Conservation (phyloP, 2,888 invertebrate species). For the Diaperis boleti region DNA sequence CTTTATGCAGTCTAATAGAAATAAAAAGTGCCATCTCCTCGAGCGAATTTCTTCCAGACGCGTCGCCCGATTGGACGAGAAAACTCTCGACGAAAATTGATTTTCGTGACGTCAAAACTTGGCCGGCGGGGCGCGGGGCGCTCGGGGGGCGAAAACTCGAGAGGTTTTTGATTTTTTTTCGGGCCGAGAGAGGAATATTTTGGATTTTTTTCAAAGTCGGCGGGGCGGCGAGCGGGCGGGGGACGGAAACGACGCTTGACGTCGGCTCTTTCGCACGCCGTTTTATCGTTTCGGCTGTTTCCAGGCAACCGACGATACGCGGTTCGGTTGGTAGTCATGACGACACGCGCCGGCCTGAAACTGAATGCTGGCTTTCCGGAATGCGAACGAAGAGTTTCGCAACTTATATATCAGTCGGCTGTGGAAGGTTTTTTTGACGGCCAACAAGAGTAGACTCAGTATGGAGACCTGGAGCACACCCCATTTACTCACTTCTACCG, state of each 20-base stretch:
- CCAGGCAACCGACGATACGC: constrained; percentile 41
- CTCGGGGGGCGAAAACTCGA: too few relatives aligned
- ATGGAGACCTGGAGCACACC: too few relatives aligned
- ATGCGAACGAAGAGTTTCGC: too few relatives aligned
- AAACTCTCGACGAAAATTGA: constrained; percentile 57
- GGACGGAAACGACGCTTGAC: constrained; percentile 34
- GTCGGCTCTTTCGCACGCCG: constrained; percentile 45
- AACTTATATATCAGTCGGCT: too few relatives aligned
- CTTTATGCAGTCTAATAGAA: constrained; percentile 49
- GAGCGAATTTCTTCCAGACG: constrained; percentile 51
- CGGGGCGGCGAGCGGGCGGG: background rate
- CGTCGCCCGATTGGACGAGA: constrained; percentile 53
- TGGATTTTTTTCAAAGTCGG: constrained; percentile 2
- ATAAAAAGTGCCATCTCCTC: constrained; percentile 53
- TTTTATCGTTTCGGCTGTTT: constrained; percentile 46
- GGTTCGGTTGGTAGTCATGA: constrained; percentile 43
- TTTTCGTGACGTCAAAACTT: constrained; percentile 55
- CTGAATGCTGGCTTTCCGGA: constrained; percentile 17
- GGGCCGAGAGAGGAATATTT: too few relatives aligned
- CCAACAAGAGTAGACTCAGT: too few relatives aligned
- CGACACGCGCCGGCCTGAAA: constrained; percentile 40
- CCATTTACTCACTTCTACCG: too few relatives aligned
- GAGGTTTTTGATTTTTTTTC: too few relatives aligned
- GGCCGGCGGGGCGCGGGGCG: background rate
- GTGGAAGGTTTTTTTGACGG: too few relatives aligned